Base-by-base conservation (phyloP, 2,888 invertebrate species). In the Corythucha ciliata region DNA sequence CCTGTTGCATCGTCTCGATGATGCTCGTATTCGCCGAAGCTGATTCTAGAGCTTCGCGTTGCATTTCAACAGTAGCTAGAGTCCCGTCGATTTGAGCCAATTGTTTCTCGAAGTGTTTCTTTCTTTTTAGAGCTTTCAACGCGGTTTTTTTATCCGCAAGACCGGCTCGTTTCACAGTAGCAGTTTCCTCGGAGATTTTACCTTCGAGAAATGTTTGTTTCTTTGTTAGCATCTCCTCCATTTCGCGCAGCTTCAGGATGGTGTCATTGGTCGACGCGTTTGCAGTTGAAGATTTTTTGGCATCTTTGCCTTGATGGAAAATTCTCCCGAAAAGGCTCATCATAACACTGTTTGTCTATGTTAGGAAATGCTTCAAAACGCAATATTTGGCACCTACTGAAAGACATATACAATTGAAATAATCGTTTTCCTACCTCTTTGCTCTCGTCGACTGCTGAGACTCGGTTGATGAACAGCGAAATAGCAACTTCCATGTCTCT, bases 11-110 rank as follows among this genome's bases (percentile, higher is more conserved):
- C 10, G 92, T 92, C 63, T 83, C 85, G 59, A 99, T 79, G 3
- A 98, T 96, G 63, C 93, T 90, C 26, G 93, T 92, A 66, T 98
- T 99, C 2, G 96, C 96, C 64, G 84, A 93, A 27, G 98, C 97
- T 63, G 94, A 92, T 70, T 99, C 91, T 67, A 99, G 70, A 1
- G 97, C 92, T 68, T 97, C 96, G 57, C 96, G 73, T 70, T 98
- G 96, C 72, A 91, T 89, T 70, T 97, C 96, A 60, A 97, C 91
- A 49, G 96, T 96, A 25, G 92, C 90, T 57, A 97, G 74, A 0
- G 96, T 96, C 16, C 96, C 96, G 74, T 99, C 98, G 61, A 98
- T 93, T 74, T 97, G 96, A 60, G 86, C 84, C 45, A 98, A 73
- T 68, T 96, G 93, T 66, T 92, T 92, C 68, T 97, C 96, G 66